Percentiles rank a stretch among this genome's conserved stretches.
Conservation (phyloP, 2,888 invertebrate species). For the Cryptus armator region DNA sequence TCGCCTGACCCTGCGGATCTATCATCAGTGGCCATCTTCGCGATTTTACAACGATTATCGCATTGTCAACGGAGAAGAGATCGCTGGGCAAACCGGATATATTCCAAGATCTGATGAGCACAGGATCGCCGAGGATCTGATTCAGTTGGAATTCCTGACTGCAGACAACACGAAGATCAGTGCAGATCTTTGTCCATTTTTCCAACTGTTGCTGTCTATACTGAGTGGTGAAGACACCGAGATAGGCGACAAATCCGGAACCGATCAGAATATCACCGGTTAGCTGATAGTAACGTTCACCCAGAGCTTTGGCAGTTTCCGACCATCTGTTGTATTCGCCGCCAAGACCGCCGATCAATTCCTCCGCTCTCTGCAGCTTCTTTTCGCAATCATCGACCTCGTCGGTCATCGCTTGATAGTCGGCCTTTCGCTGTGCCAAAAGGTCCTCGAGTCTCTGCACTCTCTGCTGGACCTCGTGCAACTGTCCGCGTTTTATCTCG, state of each 20-base stretch:
- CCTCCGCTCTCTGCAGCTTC: constrained; percentile 95
- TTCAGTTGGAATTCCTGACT: constrained; percentile 92
- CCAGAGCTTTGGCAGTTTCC: constrained; percentile 90
- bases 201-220: constrained; percentile 90
- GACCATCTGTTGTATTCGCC: constrained; percentile 97
- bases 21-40: constrained; percentile 97
- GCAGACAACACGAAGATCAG: constrained; percentile 91
- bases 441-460: constrained; percentile 90
- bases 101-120: constrained; percentile 95
- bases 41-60: constrained; percentile 95
- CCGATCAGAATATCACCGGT: constrained; percentile 95
- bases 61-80: constrained; percentile 96
- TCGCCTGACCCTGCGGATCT: constrained; percentile 97
- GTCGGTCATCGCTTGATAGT: constrained; percentile 91
- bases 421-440: constrained; percentile 88
- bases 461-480: constrained; percentile 89
- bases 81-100: constrained; percentile 96
- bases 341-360: constrained; percentile 95
- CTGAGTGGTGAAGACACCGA: constrained; percentile 94
- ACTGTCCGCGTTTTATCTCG: constrained; percentile 91
- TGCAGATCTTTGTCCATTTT: constrained; percentile 91
- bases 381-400: constrained; percentile 95
- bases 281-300: constrained; percentile 89
- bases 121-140: constrained; percentile 93
- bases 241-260: constrained; percentile 95